Evolutionary conservation across 1,140 invertebrate species (phyloP).

Genomic region (Paraescarpia echinospica): DNA sequence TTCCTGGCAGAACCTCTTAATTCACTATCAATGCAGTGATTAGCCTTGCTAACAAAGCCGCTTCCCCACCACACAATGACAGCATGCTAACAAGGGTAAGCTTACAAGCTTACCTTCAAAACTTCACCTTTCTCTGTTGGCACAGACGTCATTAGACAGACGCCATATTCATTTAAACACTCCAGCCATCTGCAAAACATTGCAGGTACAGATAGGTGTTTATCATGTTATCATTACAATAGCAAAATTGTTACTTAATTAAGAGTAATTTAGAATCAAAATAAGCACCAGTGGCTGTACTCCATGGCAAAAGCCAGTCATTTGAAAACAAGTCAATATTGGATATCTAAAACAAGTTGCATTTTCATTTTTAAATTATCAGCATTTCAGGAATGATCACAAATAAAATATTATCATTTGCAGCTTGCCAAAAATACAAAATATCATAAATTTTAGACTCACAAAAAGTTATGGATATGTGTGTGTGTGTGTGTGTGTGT

Average conservation of each 20-base stretch:
- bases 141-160: background rate
- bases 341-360: background rate
- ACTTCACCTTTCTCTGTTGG: background rate
- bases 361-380: background rate
- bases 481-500: background rate
- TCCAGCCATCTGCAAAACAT: slow-evolving; percentile 14
- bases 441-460: background rate
- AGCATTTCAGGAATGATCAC: too few species aligned
- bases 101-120: slow-evolving; percentile 3
- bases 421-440: background rate
- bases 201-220: too few species aligned
- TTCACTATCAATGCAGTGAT: background rate
- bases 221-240: background rate
- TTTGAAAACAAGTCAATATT: background rate
- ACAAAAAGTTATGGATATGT: background rate
- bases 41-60: background rate
- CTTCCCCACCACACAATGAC: background rate
- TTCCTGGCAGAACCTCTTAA: background rate
- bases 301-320: background rate
- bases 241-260: background rate
- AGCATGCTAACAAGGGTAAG: background rate
- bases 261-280: background rate
- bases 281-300: background rate
- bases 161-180: slow-evolving; percentile 10
- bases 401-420: background rate